Percentiles rank a stretch among this genome's conserved stretches.
Evolutionary conservation across 2,113 vertebrate species (phyloP).

Genomic region (Bubo scandiacus): DNA sequence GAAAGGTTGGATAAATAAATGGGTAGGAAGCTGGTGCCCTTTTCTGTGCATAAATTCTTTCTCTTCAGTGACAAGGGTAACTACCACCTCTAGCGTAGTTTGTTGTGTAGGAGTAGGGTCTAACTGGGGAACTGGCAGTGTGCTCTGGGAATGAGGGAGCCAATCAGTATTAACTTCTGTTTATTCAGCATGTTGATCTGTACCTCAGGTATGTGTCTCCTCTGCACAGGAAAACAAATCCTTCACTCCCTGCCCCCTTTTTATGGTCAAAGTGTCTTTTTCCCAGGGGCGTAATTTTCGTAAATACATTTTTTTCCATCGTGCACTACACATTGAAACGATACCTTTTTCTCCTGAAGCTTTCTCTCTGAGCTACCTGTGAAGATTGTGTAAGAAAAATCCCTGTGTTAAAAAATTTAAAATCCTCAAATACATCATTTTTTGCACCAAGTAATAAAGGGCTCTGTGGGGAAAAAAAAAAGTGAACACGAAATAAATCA

Average conservation of each 20-base stretch:
- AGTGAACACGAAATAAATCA: not conserved
- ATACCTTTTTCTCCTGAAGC: not conserved
- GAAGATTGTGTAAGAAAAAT: not conserved
- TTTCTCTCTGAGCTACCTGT: not conserved
- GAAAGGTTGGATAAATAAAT: not conserved
- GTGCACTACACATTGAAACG: not conserved
- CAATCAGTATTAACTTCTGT: not conserved
- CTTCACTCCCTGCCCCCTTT: not conserved
- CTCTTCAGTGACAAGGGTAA: not conserved
- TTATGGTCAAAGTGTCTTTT: not conserved
- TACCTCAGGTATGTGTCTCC: not conserved
- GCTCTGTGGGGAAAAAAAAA: not conserved
- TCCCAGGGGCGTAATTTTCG: not conserved
- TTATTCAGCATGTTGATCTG: not conserved
- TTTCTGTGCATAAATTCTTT: not conserved
- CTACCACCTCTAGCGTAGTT: not conserved
- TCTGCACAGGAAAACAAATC: not conserved
- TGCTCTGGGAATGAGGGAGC: not conserved
- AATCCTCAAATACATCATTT: not conserved
- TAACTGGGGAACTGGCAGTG: not conserved
- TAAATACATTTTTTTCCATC: not conserved
- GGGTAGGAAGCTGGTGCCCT: constrained; percentile 2
- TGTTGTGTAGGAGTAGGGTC: not conserved
- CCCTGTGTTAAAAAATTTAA: not conserved
- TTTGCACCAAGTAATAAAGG: not conserved